Evolutionary conservation across 1,140 invertebrate species (phyloP), one percentile per base, ranked within the genome.

Genomic region (Zelostemma sp.): DNA sequence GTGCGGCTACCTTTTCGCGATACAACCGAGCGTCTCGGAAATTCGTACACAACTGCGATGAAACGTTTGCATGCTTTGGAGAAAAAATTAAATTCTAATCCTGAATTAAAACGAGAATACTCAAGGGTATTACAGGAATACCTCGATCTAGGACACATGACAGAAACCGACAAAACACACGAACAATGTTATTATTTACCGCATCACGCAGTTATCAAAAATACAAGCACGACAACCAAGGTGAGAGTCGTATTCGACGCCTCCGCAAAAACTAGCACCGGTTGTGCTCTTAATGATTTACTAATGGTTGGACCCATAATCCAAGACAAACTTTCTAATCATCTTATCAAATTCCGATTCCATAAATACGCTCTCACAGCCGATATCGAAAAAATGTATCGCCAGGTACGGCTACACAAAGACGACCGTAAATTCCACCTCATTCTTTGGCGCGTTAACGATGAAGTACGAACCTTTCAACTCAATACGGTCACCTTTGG

Each of bases 301-400:
- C 57, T 75, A 12, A 46, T 64, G 19, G 33, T 62, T 6, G 77
- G 75, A 8, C 54, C 54, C 1, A 67, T 45, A 1, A 60, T 60
- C 15, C 56, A 60, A 25, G 8, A 40, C 4, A 18, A 33, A 21
- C 1, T 67, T 0, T 48, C 60, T 16, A 9, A 8, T 5, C 9
- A 40, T 6, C 12, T 67, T 6, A 8, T 77, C 0, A 28, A 62
- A 15, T 84, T 83, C 64, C 35, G 78, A 28, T 65, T 21, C 6
- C 57, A 77, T 61, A n/a, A 43, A 15, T 60, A 70, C 38, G 80
- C 74, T 1, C 41, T 82, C 11, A 76, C 70, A 8, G 80, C 76
- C 0, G 84, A 86, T 55, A 80, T 86, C 6, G 53, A 66, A 35
- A 82, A 86, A 63, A 85, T 85, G 81, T 84, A 82, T 69, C 56